Evolutionary conservation across 1,140 invertebrate genomes (phyloP).

Genomic region (Drosophila ficusphila): DNA sequence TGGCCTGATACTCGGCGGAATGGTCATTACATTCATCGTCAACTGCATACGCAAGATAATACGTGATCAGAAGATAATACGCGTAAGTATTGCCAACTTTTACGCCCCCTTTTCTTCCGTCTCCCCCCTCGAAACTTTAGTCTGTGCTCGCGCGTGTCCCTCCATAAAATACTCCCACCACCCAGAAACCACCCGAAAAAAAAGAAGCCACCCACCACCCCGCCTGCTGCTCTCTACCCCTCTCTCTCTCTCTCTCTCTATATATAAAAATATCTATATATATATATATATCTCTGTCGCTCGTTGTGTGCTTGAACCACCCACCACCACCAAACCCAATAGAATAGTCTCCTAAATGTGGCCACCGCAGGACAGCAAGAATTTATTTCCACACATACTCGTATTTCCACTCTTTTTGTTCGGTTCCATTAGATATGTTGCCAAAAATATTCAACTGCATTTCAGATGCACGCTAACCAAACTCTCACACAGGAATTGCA

Average conservation of each 20-base stretch:
- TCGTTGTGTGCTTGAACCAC: conserved; percentile 59
- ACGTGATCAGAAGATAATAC: conserved; percentile 92
- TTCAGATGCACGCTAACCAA: conserved; percentile 15
- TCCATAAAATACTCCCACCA: conserved; percentile 9
- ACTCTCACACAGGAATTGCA: not conserved
- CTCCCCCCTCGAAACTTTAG: conserved; percentile 1
- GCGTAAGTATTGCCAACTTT: conserved; percentile 86
- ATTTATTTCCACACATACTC: conserved; percentile 28
- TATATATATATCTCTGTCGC: conserved; percentile 27
- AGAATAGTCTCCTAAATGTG: conserved; percentile 37
- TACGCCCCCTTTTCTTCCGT: not conserved
- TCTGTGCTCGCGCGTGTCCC: conserved; percentile 27
- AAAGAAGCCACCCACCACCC: conserved; percentile 37
- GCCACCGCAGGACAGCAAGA: conserved; percentile 31
- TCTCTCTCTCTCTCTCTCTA: conserved; percentile 13
- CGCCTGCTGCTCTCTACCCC: conserved; percentile 28
- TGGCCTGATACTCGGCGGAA: conserved; percentile 92
- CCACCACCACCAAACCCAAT: not conserved
- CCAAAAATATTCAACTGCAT: conserved; percentile 19
- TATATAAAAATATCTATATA: not conserved
- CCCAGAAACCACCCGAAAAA: conserved; percentile 1
- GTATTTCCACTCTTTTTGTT: conserved; percentile 2
- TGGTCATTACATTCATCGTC: conserved; percentile 93
- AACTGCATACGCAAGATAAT: conserved; percentile 93
- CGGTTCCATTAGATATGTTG: conserved; percentile 16